Conservation (phyloP, 2,113 vertebrate genomes). For the Marcusenius ussheri region DNA sequence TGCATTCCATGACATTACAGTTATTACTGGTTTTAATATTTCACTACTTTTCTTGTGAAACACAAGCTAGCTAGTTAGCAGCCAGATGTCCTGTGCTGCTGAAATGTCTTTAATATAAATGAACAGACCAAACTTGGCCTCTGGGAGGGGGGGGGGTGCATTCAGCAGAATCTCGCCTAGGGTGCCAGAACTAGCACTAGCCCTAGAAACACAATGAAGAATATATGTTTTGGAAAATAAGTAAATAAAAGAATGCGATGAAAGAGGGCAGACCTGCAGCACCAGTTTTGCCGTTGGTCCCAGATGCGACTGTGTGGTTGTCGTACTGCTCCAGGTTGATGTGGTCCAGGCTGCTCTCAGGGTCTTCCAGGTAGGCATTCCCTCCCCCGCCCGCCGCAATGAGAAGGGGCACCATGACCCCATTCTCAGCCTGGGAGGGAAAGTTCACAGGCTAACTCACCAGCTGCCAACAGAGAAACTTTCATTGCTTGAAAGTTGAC, state of each 20-base stretch:
- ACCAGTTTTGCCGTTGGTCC: conserved; percentile 67
- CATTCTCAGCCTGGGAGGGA: conserved; percentile 59
- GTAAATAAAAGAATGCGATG: background rate
- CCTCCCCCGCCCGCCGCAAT: conserved; percentile 84
- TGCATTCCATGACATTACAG: background rate
- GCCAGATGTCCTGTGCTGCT: background rate
- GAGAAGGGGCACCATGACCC: conserved; percentile 69
- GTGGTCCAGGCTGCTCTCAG: conserved; percentile 54
- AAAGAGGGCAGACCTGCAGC: conserved; percentile 53
- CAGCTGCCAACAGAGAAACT: background rate
- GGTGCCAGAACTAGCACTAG: background rate
- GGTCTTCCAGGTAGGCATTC: conserved; percentile 75
- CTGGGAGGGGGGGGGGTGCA: background rate
- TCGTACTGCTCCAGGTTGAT: conserved; percentile 68
- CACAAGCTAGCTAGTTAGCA: background rate
- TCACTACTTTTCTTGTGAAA: background rate
- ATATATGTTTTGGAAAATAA: background rate
- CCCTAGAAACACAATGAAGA: background rate
- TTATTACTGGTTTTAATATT: background rate
- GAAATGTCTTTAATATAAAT: background rate
- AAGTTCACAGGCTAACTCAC: conserved; percentile 24
- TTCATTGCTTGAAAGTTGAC: background rate
- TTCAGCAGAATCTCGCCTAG: background rate
- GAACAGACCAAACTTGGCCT: background rate
- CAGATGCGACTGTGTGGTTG: conserved; percentile 59